Base-by-base conservation (phyloP, 1,140 invertebrate species). In the Bombus confusus region DNA sequence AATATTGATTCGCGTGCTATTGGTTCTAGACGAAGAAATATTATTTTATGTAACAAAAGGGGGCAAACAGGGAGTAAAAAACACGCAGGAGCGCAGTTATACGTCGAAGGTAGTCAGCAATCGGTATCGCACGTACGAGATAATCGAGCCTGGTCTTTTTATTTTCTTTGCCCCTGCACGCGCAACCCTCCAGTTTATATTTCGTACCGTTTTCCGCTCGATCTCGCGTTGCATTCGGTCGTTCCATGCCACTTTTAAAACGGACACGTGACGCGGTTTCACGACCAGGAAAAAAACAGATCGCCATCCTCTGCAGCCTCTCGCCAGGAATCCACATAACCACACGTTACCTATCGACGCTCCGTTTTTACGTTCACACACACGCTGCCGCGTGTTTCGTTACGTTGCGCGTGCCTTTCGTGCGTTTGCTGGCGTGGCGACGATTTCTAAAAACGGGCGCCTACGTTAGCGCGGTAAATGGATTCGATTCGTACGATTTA, bases 221-320 rank as follows among this genome's bases (percentile, higher is more conserved):
- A 64, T 77, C n/a, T 78, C 47, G 39, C 37, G 39, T 71, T 8
- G 82, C 66, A 57, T 68, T 52, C 62, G 12, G 4, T 43, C 80
- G 59, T 75, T 39, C 66, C 80, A 39, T 41, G 18, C 8, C n/a
- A 37, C 22, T 10, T 34, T 83, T 52, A 31, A 77, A 83, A 47
- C 64, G 25, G 52, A 22, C 52, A 18, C 28, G 25, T 10, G 37
- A 37, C 37, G 8, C 28, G 41, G 37, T 43, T 64, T 41, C 59
- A 31, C 57, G 22, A 9, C 15, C 1, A 28, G 12, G 2, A n/a
- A 3, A 22, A 22, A 78, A 41, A 18, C 39, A 64, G 37, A 41
- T 69, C 25, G 6, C 62, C 57, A 1, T 47, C 2, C 34, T 75
- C 34, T 47, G 34, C 25, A 39, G 59, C 18, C 47, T 18, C 47